Evolutionary conservation across 2,113 vertebrate genomes (phyloP).

Genomic region (Tetrax tetrax): DNA sequence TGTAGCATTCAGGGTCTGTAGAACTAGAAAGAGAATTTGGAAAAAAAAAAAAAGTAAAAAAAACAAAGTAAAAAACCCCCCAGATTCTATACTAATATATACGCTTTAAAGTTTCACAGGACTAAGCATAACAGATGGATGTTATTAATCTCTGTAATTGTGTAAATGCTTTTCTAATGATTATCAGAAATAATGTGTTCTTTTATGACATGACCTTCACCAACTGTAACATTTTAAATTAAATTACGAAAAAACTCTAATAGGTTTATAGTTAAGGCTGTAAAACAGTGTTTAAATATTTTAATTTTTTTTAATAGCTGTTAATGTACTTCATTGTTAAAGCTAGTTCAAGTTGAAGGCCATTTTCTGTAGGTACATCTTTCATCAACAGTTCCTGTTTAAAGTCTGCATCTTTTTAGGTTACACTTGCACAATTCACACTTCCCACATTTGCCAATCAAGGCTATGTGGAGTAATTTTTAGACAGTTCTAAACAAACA

Average conservation of each 20-base stretch:
- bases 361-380: not conserved
- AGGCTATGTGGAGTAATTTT: conserved; percentile 48
- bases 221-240: not conserved
- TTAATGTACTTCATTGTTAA: conserved; percentile 1
- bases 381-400: conserved; percentile 44
- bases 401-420: conserved; percentile 50
- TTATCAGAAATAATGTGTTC: conserved; percentile 12
- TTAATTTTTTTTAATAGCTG: not conserved
- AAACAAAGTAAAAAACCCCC: too few species aligned
- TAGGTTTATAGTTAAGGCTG: not conserved
- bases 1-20: not conserved
- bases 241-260: not conserved
- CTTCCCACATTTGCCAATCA: conserved; percentile 67
- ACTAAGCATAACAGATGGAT: not conserved
- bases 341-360: conserved; percentile 3
- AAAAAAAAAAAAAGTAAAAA: not conserved
- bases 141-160: conserved; percentile 6
- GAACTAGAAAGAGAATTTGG: not conserved
- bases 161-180: conserved; percentile 25
- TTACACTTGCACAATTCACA: conserved; percentile 4
- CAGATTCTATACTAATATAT: not conserved
- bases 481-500: conserved; percentile 59
- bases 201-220: conserved; percentile 24
- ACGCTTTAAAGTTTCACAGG: not conserved
- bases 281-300: conserved; percentile 18